Evolutionary conservation across 92 coral and sea anemone genomes (phyloP), one percentile per base, ranked within the genome.

Genomic region (Epizoanthus stellaris): DNA sequence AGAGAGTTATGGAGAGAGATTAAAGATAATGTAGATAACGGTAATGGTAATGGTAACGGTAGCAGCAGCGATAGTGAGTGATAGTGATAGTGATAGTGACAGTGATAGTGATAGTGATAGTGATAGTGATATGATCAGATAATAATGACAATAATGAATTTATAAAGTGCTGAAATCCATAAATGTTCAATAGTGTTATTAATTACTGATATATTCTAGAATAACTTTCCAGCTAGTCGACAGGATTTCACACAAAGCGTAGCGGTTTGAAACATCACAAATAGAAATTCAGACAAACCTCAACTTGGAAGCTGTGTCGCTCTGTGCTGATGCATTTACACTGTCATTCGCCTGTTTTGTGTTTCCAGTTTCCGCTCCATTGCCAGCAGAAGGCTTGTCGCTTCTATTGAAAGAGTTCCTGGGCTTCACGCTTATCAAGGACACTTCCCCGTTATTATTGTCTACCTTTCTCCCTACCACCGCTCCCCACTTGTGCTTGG

Each of bases 341-440:
- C 16, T 13, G 25, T 40, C 60, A 3, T 15, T 38, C 13, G n/a
- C 60, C 3, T 57, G 61, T 52, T 79, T 45, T 10, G 83, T 20
- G 7, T 5, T 42, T 45, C 49, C 61, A 20, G 16, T 45, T 34
- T 63, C 67, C 20, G 23, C 25, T 36, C 34, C 21, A 39, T 3
- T 13, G 25, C 45, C 45, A 39, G 60, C 42, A 7, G 60, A 45
- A 63, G 83, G 43, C 42, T 63, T 63, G 49, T 79, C 83, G 15
- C 15, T 79, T 20, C 19, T 34, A 43, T 63, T 42, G 60, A 79
- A 79, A 61, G 83, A 79, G 34, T 4, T 15, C 25, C 83, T 64
- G 83, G 83, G 42, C 45, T 79, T 79, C 47, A 79, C 62, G n/a
- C 83, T 61, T 43, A 79, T 23, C 42, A 79, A 21, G 20, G 73